phyloP scores from a whole-genome alignment of 92 coral and sea anemone species.

The Virgularia gustaviana region DNA sequence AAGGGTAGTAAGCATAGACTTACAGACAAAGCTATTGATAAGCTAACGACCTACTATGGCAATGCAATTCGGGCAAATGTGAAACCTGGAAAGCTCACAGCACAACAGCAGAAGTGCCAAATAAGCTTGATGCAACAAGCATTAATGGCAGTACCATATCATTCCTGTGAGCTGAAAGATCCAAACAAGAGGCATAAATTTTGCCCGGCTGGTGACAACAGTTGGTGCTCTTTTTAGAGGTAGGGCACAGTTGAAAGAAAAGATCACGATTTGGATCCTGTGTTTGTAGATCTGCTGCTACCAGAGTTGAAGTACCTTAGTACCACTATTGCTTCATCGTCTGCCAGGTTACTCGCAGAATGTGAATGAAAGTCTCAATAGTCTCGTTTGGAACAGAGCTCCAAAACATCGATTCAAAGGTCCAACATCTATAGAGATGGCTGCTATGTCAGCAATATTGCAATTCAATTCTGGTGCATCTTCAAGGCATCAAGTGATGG shows the following conservation, averaged over 20 bases:
- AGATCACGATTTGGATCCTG: conserved; percentile 40
- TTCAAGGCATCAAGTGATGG: conserved; percentile 30
- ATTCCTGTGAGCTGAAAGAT: conserved; percentile 17
- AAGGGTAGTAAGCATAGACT: conserved; percentile 25
- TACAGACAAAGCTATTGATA: conserved; percentile 22
- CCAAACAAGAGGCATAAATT: conserved; percentile 38
- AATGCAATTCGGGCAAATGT: conserved; percentile 36
- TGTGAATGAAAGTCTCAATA: conserved; percentile 31
- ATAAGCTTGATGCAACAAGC: conserved; percentile 22
- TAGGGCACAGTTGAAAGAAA: conserved; percentile 13
- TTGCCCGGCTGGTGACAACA: conserved; percentile 34
- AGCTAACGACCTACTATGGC: conserved; percentile 30
- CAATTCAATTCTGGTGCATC: conserved; percentile 38
- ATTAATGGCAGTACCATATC: conserved; percentile 20
- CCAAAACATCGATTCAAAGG: conserved; percentile 31
- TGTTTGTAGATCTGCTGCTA: conserved; percentile 31
- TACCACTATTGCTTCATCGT: conserved; percentile 36
- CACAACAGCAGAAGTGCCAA: background rate
- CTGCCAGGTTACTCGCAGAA: conserved; percentile 39
- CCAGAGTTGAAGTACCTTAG: conserved; percentile 33
- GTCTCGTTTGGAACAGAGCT: conserved; percentile 25
- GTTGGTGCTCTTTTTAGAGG: conserved; percentile 36
- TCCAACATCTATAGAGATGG: conserved; percentile 8
- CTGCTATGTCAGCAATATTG: conserved; percentile 29
- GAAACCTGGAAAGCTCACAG: conserved; percentile 1